phyloP scores from a whole-genome alignment of 2,888 invertebrate genomes.

The Morpho deidamia region DNA sequence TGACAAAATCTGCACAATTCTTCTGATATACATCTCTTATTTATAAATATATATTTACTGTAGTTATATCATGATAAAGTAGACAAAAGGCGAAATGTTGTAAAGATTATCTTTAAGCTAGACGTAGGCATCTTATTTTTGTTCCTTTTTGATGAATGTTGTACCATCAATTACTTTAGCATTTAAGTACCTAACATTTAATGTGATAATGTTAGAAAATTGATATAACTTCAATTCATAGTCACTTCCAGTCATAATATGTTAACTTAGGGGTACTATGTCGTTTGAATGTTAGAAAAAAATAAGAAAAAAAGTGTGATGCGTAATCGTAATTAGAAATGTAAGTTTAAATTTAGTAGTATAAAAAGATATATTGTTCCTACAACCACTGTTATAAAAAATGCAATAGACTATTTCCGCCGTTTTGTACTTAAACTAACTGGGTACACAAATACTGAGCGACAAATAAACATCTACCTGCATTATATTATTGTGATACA shows the following conservation, averaged over 20 bases:
- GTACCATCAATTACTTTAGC: constrained; percentile 45
- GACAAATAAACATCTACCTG: constrained; percentile 37
- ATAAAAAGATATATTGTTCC: constrained; percentile 59
- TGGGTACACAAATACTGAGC: constrained; percentile 35
- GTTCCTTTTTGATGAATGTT: constrained; percentile 56
- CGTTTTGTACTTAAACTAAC: constrained; percentile 67
- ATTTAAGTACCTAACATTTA: constrained; percentile 43
- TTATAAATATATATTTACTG: constrained; percentile 17
- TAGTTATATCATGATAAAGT: constrained; percentile 24
- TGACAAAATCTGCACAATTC: constrained; percentile 17
- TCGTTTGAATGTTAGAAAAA: constrained; percentile 47
- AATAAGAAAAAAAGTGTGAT: constrained; percentile 58
- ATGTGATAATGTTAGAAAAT: constrained; percentile 69
- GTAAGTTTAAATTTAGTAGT: constrained; percentile 46
- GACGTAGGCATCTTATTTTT: constrained; percentile 33
- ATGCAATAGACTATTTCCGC: constrained; percentile 56
- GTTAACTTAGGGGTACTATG: constrained; percentile 67
- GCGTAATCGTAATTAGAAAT: constrained; percentile 39
- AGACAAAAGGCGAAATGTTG: constrained; percentile 46
- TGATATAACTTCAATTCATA: constrained; percentile 66
- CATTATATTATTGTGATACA: constrained; percentile 65
- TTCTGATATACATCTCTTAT: constrained; percentile 16
- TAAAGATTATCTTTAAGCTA: constrained; percentile 32
- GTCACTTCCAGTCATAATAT: constrained; percentile 79
- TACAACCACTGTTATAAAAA: constrained; percentile 54